These are phyloP conservation scores for Rhodeus uyekii DNA, from an alignment of 2,797 vertebrate genomes.

Conservation along the genomic window DNA sequence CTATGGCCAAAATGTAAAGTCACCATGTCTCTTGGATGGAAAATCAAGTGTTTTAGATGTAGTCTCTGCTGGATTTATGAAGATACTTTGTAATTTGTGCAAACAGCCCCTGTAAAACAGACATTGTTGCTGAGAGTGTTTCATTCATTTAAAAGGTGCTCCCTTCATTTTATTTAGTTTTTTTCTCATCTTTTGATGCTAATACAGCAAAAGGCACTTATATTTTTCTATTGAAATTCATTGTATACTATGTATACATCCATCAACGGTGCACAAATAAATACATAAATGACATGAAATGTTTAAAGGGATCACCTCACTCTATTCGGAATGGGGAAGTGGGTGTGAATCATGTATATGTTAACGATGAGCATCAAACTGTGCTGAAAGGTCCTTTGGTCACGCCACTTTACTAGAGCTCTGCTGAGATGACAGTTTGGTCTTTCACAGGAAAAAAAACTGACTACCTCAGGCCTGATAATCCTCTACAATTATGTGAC, in stretches of 20 bases:
- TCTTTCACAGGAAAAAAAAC: no score
- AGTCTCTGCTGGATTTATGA: conserved; percentile 44
- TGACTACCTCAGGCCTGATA: conserved; percentile 48
- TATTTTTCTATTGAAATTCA: conserved; percentile 75
- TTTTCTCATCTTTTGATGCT: conserved; percentile 40
- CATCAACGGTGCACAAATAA: conserved; percentile 77
- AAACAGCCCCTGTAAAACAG: conserved; percentile 12
- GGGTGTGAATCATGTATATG: not conserved
- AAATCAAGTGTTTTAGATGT: conserved; percentile 14
- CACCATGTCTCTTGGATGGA: not conserved
- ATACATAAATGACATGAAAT: conserved; percentile 20
- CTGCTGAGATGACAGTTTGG: no score
- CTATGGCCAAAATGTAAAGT: not conserved
- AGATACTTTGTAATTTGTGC: conserved; percentile 21
- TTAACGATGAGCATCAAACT: not conserved
- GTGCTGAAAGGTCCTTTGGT: conserved; percentile 4
- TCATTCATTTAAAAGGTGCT: conserved; percentile 8
- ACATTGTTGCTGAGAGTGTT: not conserved
- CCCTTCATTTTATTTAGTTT: conserved; percentile 45
- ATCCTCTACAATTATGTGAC: conserved; percentile 57
- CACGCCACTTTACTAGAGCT: no score
- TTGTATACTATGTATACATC: conserved; percentile 99
- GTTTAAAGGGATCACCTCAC: not conserved
- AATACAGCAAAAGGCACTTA: conserved; percentile 78
- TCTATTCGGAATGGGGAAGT: not conserved